phyloP scores from a whole-genome alignment of 2,797 vertebrate species.

The Eulemur coronatus region DNA sequence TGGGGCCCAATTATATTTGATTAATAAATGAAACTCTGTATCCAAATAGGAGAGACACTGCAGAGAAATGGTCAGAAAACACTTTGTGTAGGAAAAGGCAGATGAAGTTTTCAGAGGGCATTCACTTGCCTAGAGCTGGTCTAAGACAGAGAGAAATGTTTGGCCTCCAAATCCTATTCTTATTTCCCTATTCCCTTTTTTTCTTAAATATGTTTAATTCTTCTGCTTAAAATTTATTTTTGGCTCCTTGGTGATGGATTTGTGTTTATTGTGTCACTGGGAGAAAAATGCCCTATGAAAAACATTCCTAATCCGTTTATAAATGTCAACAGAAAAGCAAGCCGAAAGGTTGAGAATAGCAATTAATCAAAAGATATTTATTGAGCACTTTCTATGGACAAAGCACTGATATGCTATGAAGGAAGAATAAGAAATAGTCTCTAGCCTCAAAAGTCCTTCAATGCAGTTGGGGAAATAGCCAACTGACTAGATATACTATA shows the following conservation, averaged over 20 bases:
- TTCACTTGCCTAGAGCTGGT: slow-evolving; percentile 37
- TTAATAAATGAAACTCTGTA: slow-evolving; percentile 78
- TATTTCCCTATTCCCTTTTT: slow-evolving; percentile 7
- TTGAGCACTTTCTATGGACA: slow-evolving; percentile 16
- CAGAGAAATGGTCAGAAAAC: slow-evolving; percentile 53
- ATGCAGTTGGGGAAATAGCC: slow-evolving; percentile 15
- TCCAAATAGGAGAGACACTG: slow-evolving; percentile 61
- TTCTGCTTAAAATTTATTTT: slow-evolving; percentile 74
- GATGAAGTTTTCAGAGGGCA: slow-evolving; percentile 18
- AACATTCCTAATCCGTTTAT: slow-evolving; percentile 77
- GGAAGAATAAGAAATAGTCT: slow-evolving; percentile 31
- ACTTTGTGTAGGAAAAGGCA: slow-evolving; percentile 54
- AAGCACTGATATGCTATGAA: neutral
- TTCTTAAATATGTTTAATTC: slow-evolving; percentile 71
- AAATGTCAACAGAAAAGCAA: slow-evolving; percentile 61
- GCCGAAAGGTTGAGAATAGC: slow-evolving; percentile 67
- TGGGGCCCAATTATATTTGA: slow-evolving; percentile 75
- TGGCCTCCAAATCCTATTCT: slow-evolving; percentile 39
- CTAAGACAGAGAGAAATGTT: slow-evolving; percentile 4
- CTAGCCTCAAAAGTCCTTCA: slow-evolving; percentile 25
- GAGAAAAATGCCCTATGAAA: slow-evolving; percentile 70
- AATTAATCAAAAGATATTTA: slow-evolving; percentile 59
- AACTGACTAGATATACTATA: slow-evolving; percentile 1
- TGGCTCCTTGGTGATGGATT: slow-evolving; percentile 61
- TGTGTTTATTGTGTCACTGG: slow-evolving; percentile 75